These are phyloP conservation scores for Rhagoletis zephyria DNA, from an alignment of 1,140 invertebrate genomes.

Conservation along the genomic window DNA sequence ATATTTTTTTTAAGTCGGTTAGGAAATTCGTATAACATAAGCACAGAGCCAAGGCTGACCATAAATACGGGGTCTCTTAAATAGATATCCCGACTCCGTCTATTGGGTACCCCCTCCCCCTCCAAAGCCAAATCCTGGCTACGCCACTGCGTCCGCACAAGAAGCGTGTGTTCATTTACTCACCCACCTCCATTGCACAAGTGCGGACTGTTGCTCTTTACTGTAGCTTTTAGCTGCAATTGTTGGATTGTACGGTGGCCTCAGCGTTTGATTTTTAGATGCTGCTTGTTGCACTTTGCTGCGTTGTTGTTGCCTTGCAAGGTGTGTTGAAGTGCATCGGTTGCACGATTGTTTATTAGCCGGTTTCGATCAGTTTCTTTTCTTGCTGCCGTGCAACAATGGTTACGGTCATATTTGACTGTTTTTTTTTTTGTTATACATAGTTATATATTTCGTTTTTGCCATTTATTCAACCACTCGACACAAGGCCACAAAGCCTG, in stretches of 20 bases:
- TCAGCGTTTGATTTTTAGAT: not conserved
- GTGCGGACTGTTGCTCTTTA: not conserved
- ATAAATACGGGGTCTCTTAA: too few relatives aligned
- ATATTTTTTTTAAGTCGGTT: too few relatives aligned
- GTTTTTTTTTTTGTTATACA: not conserved
- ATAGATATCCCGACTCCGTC: too few relatives aligned
- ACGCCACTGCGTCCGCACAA: not conserved
- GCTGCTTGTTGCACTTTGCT: not conserved
- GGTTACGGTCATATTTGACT: not conserved
- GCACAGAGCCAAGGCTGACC: too few relatives aligned
- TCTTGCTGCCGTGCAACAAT: not conserved
- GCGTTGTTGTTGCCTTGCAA: conserved; percentile 12
- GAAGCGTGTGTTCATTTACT: not conserved
- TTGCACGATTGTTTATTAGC: not conserved
- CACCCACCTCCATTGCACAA: not conserved
- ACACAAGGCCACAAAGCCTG: conserved; percentile 5
- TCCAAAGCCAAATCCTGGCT: too few relatives aligned
- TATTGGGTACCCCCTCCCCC: too few relatives aligned
- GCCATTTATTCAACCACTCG: not conserved
- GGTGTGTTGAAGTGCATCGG: not conserved
- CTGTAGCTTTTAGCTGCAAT: not conserved
- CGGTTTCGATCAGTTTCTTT: conserved; percentile 8
- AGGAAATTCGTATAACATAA: too few relatives aligned
- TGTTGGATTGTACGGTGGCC: conserved; percentile 22
- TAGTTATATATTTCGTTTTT: not conserved